phyloP scores from a whole-genome alignment of 1,140 invertebrate genomes.

The Orchestia grillus region DNA sequence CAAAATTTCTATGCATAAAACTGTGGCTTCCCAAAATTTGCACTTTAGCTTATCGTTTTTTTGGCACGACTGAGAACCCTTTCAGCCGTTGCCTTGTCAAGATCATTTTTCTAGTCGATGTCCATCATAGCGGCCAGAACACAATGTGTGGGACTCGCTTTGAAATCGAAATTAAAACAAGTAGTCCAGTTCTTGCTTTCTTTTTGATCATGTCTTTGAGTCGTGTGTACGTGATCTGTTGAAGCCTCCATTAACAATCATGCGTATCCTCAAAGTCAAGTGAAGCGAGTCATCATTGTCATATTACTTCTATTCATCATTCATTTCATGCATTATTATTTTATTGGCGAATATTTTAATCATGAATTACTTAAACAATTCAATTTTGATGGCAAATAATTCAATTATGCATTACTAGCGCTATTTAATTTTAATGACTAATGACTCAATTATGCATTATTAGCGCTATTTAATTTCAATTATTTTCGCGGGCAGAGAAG shows the following conservation, averaged over 20 bases:
- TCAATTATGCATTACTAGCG: no score
- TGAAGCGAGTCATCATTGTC: background rate
- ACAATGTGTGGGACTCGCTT: background rate
- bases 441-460: no score
- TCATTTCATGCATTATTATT: no score
- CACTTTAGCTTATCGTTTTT: background rate
- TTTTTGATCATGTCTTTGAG: no score
- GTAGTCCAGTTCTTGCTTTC: no score
- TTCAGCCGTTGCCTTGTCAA: background rate
- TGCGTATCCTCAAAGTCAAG: background rate
- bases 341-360: background rate
- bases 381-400: no score
- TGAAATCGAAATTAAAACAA: no score
- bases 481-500: constrained; percentile 79
- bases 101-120: background rate
- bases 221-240: background rate
- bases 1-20: no score
- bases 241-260: background rate
- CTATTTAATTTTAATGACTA: no score
- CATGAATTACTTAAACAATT: no score
- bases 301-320: no score
- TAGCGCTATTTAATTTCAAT: background rate
- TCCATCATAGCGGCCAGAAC: background rate
- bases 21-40: no score
- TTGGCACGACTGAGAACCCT: background rate